Conservation (phyloP, 2,797 vertebrate genomes). For the Sebastes trivittatus region DNA sequence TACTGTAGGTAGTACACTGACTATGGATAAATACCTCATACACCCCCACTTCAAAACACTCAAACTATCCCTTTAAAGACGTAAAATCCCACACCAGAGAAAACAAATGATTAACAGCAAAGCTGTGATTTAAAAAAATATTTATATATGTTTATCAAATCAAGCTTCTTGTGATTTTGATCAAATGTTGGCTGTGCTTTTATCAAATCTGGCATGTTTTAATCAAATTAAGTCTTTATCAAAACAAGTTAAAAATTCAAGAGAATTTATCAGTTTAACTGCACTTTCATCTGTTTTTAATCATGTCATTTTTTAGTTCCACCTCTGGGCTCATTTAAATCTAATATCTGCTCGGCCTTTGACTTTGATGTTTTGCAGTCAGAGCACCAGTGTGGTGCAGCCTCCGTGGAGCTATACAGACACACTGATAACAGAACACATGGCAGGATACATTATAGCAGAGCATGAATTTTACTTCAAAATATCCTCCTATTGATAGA, state of each 20-base stretch:
- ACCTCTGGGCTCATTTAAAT: constrained; percentile 22
- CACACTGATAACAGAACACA: constrained; percentile 4
- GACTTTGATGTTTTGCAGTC: constrained; percentile 28
- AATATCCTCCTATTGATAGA: not conserved
- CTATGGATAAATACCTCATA: too few relatives aligned
- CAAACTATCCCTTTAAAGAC: not conserved
- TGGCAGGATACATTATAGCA: constrained; percentile 4
- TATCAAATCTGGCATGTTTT: not conserved
- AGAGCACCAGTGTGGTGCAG: not conserved
- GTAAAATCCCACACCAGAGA: not conserved
- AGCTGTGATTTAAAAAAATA: not conserved
- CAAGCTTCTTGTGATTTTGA: not conserved
- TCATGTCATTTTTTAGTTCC: constrained; percentile 15
- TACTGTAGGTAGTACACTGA: too few relatives aligned
- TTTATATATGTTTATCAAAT: not conserved
- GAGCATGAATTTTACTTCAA: not conserved
- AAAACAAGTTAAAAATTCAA: constrained; percentile 1
- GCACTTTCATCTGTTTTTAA: constrained; percentile 28
- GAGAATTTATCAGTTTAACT: constrained; percentile 9
- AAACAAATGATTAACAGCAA: not conserved
- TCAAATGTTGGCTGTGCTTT: constrained; percentile 9
- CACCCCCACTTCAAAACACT: too few relatives aligned
- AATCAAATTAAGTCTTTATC: constrained; percentile 28
- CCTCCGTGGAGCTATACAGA: not conserved
- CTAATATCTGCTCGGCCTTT: constrained; percentile 27